phyloP scores from a whole-genome alignment of 2,797 vertebrate species.

The Danio albolineatus region DNA sequence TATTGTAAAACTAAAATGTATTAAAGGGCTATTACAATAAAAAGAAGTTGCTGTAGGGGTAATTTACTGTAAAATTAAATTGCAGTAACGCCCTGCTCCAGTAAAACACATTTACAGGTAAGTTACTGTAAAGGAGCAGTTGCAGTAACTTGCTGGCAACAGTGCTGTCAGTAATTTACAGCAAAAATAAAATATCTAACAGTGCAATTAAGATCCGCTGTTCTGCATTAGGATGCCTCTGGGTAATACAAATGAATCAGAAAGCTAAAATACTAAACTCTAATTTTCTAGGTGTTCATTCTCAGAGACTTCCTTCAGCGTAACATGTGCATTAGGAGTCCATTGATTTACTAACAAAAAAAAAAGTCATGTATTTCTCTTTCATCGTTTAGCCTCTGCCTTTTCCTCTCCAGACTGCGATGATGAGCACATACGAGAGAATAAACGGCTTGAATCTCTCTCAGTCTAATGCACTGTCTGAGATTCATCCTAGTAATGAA shows the following conservation, averaged over 20 bases:
- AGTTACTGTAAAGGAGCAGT: too few relatives aligned
- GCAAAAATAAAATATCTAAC: too few relatives aligned
- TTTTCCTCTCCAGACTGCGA: background rate
- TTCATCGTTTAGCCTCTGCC: background rate
- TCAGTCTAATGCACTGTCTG: slow-evolving; percentile 13
- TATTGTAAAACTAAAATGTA: too few relatives aligned
- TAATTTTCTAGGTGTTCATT: background rate
- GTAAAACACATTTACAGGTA: too few relatives aligned
- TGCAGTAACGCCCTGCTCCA: too few relatives aligned
- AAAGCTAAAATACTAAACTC: background rate
- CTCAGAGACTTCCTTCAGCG: background rate
- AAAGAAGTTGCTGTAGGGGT: too few relatives aligned
- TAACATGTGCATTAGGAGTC: background rate
- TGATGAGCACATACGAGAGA: background rate
- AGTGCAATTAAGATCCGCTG: background rate
- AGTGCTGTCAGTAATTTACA: too few relatives aligned
- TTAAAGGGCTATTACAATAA: too few relatives aligned
- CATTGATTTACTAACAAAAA: slow-evolving; percentile 13
- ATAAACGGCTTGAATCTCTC: slow-evolving; percentile 3
- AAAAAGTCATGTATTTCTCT: background rate
- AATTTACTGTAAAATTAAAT: too few relatives aligned
- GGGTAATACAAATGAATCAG: background rate
- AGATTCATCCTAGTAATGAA: slow-evolving; percentile 31
- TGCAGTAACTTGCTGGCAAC: too few relatives aligned
- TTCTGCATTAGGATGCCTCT: background rate